Conservation (phyloP, 2,888 invertebrate genomes). For the Acanthosepion lycidas region DNA sequence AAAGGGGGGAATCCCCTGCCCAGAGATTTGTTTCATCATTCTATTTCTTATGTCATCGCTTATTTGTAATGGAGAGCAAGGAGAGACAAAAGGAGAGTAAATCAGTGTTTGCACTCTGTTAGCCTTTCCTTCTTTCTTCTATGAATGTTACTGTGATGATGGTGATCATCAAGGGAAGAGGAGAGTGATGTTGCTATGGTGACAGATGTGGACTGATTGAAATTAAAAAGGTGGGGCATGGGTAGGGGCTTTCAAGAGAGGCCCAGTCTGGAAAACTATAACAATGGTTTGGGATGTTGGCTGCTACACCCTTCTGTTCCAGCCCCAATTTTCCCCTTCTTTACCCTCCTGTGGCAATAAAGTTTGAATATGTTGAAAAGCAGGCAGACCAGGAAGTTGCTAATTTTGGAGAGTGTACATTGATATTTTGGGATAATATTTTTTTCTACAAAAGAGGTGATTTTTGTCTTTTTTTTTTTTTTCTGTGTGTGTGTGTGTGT, state of each 20-base stretch:
- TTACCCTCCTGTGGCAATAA: neutral
- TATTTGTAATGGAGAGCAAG: neutral
- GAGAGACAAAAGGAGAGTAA: neutral
- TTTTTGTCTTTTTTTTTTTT: neutral
- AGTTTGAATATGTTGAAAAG: neutral
- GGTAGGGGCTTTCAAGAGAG: neutral
- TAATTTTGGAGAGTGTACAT: neutral
- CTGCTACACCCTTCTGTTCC: neutral
- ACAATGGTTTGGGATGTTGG: neutral
- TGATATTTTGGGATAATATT: neutral
- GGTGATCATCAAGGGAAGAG: neutral
- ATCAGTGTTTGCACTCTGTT: neutral
- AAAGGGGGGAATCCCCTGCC: neutral
- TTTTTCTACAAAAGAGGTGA: neutral
- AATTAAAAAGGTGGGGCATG: neutral
- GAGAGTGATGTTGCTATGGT: neutral
- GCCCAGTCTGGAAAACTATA: neutral
- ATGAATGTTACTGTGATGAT: neutral
- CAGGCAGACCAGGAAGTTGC: neutral
- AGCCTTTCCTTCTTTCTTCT: neutral
- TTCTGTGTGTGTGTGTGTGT: neutral
- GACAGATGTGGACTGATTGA: constrained; percentile 13
- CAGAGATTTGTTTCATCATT: neutral
- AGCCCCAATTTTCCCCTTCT: neutral
- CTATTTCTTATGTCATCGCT: neutral